phyloP scores from a whole-genome alignment of 2,797 vertebrate species.

The Lindbergichthys nudifrons region DNA sequence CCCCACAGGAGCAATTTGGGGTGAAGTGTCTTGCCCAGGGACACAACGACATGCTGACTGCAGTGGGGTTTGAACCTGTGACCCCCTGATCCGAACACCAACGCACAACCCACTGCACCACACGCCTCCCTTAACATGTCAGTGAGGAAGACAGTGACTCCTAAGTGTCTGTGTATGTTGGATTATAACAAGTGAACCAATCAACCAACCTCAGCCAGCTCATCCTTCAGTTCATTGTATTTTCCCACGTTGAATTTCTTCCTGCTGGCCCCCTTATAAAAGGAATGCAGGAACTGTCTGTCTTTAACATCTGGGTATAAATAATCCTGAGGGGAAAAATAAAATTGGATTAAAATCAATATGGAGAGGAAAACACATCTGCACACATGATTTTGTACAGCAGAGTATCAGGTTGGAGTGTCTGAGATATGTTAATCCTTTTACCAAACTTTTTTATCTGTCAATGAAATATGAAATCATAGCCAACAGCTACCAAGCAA shows the following conservation, averaged over 20 bases:
- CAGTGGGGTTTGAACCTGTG: no score
- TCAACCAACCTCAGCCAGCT: slow-evolving; percentile 87
- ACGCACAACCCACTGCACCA: no score
- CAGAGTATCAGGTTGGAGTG: background rate
- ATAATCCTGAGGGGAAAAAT: slow-evolving; percentile 86
- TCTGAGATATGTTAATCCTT: no score
- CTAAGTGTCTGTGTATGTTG: background rate
- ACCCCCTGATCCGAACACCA: no score
- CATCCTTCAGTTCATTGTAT: slow-evolving; percentile 91
- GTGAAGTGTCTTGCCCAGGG: no score
- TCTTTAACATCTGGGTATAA: slow-evolving; percentile 87
- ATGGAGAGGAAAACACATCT: background rate
- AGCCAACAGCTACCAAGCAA: background rate
- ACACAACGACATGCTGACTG: no score
- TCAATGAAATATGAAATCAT: background rate
- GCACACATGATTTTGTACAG: slow-evolving; percentile 5
- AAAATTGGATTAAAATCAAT: slow-evolving; percentile 3
- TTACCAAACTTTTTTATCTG: no score
- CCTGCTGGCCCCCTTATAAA: slow-evolving; percentile 87
- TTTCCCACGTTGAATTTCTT: slow-evolving; percentile 87
- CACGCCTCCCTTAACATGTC: no score
- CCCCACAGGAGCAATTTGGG: no score
- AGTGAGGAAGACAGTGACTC: background rate
- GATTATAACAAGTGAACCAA: slow-evolving; percentile 2
- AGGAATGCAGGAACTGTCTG: slow-evolving; percentile 91